Evolutionary conservation across 1,140 invertebrate genomes (phyloP).

Genomic region (Drosophila truncata): DNA sequence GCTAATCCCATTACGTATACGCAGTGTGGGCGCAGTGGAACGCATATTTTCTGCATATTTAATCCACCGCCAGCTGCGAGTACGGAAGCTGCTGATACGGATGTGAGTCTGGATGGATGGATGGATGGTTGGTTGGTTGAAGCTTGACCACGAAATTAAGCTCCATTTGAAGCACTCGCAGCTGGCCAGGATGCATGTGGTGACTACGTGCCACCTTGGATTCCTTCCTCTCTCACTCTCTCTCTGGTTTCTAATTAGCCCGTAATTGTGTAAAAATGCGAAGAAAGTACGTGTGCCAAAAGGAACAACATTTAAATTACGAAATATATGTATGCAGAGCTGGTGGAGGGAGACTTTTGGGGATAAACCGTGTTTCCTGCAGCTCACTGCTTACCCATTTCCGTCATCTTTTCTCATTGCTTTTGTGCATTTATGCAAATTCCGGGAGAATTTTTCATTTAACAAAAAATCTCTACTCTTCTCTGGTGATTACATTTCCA

Average conservation of each 20-base stretch:
- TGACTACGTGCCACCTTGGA: constrained; percentile 48
- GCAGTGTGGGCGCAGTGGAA: constrained; percentile 38
- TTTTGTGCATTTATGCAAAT: constrained; percentile 71
- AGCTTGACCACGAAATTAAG: constrained; percentile 51
- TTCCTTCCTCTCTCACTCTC: background rate
- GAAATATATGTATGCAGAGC: constrained; percentile 17
- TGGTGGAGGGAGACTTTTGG: background rate
- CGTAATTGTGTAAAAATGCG: constrained; percentile 46
- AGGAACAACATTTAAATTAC: constrained; percentile 30
- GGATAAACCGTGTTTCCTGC: constrained; percentile 1
- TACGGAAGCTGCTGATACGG: constrained; percentile 19
- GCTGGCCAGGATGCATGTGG: constrained; percentile 38
- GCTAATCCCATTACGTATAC: constrained; percentile 69
- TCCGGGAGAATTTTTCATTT: constrained; percentile 52
- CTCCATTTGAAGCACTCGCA: constrained; percentile 46
- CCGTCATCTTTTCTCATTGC: constrained; percentile 19
- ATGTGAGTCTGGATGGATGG: background rate
- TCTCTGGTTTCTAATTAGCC: constrained; percentile 37
- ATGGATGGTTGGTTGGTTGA: constrained; percentile 11
- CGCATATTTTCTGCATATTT: constrained; percentile 64
- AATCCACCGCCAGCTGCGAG: constrained; percentile 30
- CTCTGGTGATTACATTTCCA: constrained; percentile 58
- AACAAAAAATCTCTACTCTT: constrained; percentile 21
- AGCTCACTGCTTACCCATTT: constrained; percentile 14
- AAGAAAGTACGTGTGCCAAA: constrained; percentile 18